Evolutionary conservation across 2,113 vertebrate species (phyloP).

Genomic region (Beaufortia kweichowensis): DNA sequence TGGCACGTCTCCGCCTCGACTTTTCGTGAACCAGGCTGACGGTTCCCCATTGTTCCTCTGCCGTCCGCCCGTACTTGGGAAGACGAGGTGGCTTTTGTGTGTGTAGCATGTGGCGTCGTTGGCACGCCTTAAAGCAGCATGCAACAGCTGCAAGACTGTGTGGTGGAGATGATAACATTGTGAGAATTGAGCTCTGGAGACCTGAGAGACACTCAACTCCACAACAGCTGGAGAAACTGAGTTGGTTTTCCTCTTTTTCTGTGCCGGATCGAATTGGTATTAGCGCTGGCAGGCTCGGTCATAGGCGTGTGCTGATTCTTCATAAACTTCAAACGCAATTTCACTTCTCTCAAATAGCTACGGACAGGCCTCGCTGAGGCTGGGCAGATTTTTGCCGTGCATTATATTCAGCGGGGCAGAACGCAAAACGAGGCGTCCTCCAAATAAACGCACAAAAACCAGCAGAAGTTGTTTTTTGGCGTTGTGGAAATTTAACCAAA

Average conservation of each 20-base stretch:
- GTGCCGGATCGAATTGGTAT: conserved; percentile 22
- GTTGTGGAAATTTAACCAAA: conserved; percentile 12
- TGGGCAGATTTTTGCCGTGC: conserved; percentile 55
- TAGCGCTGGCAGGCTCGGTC: conserved; percentile 56
- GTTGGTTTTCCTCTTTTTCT: neutral
- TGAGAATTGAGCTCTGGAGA: conserved; percentile 19
- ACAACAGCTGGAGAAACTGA: conserved; percentile 23
- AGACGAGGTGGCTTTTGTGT: conserved; percentile 26
- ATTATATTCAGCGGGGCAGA: conserved; percentile 54
- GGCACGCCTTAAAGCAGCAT: neutral
- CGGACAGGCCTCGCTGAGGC: conserved; percentile 51
- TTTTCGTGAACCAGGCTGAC: conserved; percentile 8
- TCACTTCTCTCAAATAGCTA: conserved; percentile 55
- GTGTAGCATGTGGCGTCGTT: neutral
- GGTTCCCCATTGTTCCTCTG: conserved; percentile 15
- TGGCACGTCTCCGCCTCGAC: neutral
- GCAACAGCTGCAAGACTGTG: conserved; percentile 22
- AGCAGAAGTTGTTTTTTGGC: neutral
- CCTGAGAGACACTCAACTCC: neutral
- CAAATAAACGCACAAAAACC: neutral
- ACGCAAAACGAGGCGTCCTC: conserved; percentile 28
- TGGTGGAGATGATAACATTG: conserved; percentile 45
- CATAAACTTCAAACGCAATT: conserved; percentile 67
- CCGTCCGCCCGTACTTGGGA: conserved; percentile 33
- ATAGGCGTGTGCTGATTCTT: conserved; percentile 61